These are phyloP conservation scores for Fulica atra DNA, from an alignment of 2,113 vertebrate species.

Conservation along the genomic window DNA sequence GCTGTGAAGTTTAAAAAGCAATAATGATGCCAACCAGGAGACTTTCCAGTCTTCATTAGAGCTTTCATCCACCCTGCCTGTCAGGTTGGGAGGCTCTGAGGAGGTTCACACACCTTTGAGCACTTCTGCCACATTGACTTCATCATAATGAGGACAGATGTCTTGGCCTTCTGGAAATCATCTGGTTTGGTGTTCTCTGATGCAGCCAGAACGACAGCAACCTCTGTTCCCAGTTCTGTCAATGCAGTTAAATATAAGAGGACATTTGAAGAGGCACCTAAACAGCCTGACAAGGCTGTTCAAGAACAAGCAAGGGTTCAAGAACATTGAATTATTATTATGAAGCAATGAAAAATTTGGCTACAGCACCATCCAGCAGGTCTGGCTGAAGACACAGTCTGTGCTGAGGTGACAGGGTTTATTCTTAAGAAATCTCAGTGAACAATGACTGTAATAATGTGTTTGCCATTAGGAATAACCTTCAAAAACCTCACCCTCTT, in stretches of 20 bases:
- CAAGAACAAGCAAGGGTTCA: neutral
- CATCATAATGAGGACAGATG: slow-evolving; percentile 75
- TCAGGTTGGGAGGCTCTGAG: neutral
- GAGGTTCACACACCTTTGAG: slow-evolving; percentile 64
- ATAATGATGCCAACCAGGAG: neutral
- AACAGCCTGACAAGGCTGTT: neutral
- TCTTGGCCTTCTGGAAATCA: slow-evolving; percentile 79
- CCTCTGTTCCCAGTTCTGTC: slow-evolving; percentile 67
- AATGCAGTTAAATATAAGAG: neutral
- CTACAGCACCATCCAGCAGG: neutral
- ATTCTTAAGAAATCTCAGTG: neutral
- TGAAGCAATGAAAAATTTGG: neutral
- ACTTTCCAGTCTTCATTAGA: neutral
- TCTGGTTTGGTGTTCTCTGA: slow-evolving; percentile 66
- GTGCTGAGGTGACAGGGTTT: neutral
- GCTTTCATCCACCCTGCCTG: neutral
- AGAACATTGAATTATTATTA: neutral
- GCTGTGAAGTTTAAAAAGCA: neutral
- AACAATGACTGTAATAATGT: neutral
- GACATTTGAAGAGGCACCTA: neutral
- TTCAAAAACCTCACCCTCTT: neutral
- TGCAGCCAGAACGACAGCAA: slow-evolving; percentile 79
- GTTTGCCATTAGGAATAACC: neutral
- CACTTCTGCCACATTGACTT: slow-evolving; percentile 73
- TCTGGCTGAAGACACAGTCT: neutral